Base-by-base conservation (phyloP, 2,113 vertebrate genomes). In the Cheilinus undulatus region DNA sequence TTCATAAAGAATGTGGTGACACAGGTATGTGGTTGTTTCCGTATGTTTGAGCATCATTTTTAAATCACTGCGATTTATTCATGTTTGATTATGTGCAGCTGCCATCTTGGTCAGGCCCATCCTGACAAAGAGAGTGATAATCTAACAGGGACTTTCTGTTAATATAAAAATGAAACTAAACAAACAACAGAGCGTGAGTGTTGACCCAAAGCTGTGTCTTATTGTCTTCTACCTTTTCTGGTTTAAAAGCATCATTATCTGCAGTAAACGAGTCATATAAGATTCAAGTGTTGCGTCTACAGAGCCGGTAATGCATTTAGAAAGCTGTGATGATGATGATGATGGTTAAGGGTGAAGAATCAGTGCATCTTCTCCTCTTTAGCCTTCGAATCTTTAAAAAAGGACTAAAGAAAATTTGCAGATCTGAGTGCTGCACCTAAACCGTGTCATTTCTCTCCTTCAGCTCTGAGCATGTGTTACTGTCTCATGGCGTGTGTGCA, bases 401-500 rank as follows among this genome's bases (percentile, higher is more conserved):
- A n/a, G n/a, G n/a, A n/a, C n/a, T 17, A 7, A 17, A 42, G 40
- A 17, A 49, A 72, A 64, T 22, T 62, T 62, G 48, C 36, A 46
- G 45, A 58, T 23, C 49, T 67, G 54, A 52, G 60, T 34, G 61
- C 52, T 45, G 40, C 2, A 2, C 40, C 67, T 2, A 34, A n/a
- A 65, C 11, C 50, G 20, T 3, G 24, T 51, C 57, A 42, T 50
- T 54, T 20, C 34, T 9, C 38, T 26, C 32, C 11, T 34, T 34
- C 36, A 15, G 23, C 56, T 30, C 53, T 13, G 9, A 51, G 59
- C 67, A 53, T 73, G 73, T 68, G 60, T 42, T 73, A 43, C 27
- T 9, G 15, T 42, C 56, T 67, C 38, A 23, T 49, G n/a, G 30
- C 20, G 45, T 58, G 49, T 62, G 0, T 53, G 61, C 56, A 28